Percentiles rank a stretch among this genome's conserved stretches.
Evolutionary conservation across 2,797 vertebrate species (phyloP).

Genomic region (Gadopsis marmoratus): DNA sequence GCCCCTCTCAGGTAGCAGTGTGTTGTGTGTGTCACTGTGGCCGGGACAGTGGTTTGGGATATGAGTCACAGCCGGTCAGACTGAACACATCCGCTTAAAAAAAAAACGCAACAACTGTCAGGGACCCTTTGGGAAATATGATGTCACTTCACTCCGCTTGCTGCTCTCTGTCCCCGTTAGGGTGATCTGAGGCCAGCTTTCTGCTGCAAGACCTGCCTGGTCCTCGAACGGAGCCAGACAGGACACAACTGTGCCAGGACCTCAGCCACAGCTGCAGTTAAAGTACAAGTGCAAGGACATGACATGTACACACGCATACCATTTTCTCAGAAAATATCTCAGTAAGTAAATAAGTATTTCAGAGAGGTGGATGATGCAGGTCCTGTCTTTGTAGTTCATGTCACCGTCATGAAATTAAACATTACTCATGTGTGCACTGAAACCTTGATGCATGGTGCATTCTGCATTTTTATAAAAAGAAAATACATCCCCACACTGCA

Average conservation of each 20-base stretch:
- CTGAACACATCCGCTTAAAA: constrained; percentile 72
- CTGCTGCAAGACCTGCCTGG: constrained; percentile 32
- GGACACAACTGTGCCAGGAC: constrained; percentile 43
- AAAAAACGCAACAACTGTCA: constrained; percentile 78
- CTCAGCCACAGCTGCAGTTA: constrained; percentile 45
- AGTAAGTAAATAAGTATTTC: background rate
- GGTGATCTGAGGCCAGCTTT: constrained; percentile 46
- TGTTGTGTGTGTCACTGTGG: constrained; percentile 39
- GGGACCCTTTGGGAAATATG: constrained; percentile 75
- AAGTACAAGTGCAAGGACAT: too few species aligned
- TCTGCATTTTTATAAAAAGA: background rate
- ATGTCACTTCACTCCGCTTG: constrained; percentile 67
- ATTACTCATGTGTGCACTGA: background rate
- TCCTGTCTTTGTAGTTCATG: background rate
- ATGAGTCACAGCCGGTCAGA: constrained; percentile 65
- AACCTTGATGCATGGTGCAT: background rate
- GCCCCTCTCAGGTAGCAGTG: constrained; percentile 39
- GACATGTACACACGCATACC: constrained; percentile 13
- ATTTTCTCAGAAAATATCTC: constrained; percentile 22
- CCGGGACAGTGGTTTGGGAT: constrained; percentile 38
- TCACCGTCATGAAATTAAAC: background rate
- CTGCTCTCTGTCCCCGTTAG: constrained; percentile 28
- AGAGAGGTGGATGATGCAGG: background rate
- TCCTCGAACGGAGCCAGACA: constrained; percentile 17
- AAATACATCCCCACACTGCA: background rate